These are phyloP conservation scores for Ptychadena robeensis DNA, from an alignment of 2,797 vertebrate genomes.

Conservation along the genomic window DNA sequence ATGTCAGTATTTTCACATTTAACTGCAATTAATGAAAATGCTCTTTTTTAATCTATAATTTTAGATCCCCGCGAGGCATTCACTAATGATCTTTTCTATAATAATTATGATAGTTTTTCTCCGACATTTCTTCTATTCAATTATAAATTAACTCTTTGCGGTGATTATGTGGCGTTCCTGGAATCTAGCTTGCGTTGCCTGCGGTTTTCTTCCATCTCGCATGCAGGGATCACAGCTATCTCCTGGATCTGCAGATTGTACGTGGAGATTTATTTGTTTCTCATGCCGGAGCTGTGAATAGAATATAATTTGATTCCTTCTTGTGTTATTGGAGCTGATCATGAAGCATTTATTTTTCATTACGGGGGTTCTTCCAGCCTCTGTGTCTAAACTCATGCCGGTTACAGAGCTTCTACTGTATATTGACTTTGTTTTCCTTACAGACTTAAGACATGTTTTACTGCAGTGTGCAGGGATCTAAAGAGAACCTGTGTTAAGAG, in stretches of 20 bases:
- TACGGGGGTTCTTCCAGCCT: background rate
- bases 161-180: background rate
- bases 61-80: background rate
- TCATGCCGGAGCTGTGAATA: background rate
- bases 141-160: constrained; percentile 12
- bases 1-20: background rate
- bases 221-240: background rate
- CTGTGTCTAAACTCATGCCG: background rate
- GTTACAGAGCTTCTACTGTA: background rate
- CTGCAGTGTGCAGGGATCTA: background rate
- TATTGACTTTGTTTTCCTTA: background rate
- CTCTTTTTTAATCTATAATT: background rate
- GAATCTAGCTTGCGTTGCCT: background rate
- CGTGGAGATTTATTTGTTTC: background rate
- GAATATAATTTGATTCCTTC: background rate
- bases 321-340: background rate
- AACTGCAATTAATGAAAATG: background rate
- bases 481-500: too few species aligned
- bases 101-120: background rate
- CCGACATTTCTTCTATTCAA: constrained; percentile 2
- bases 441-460: background rate
- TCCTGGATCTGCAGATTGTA: background rate
- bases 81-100: constrained; percentile 8
- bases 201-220: background rate
- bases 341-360: background rate